Percentiles rank a stretch among this genome's conserved stretches.
phyloP scores from a whole-genome alignment of 2,888 invertebrate genomes.

The Noctua pronuba region DNA sequence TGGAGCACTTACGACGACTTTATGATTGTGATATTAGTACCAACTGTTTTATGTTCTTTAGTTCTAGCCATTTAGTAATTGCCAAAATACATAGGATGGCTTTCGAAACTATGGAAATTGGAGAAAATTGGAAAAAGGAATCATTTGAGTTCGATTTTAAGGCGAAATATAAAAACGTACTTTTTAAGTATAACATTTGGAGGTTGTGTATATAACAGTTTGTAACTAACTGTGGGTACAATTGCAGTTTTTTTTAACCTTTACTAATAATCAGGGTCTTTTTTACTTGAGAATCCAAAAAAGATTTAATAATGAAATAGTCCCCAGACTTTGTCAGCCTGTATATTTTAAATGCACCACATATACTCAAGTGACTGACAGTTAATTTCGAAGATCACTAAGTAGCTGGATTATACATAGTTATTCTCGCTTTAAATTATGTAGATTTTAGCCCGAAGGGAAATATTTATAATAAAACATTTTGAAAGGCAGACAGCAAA shows the following conservation, averaged over 20 bases:
- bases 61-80: conserved; percentile 29
- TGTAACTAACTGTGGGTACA: neutral
- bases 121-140: neutral
- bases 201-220: neutral
- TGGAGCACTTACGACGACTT: conserved; percentile 34
- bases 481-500: conserved; percentile 27
- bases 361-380: conserved; percentile 21
- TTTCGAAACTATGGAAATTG: neutral
- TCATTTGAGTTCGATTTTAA: neutral
- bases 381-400: conserved; percentile 35
- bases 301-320: neutral
- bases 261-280: neutral
- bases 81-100: neutral
- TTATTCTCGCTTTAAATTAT: conserved; percentile 20
- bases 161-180: neutral
- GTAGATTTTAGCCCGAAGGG: conserved; percentile 27
- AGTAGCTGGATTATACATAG: conserved; percentile 30
- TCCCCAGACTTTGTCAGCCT: neutral
- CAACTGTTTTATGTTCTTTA: conserved; percentile 27
- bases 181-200: neutral
- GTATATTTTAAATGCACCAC: neutral
- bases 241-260: neutral
- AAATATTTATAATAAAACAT: conserved; percentile 38
- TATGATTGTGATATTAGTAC: conserved; percentile 34
- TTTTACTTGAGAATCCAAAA: neutral